A percentile compares a stretch with the other conserved stretches of the same genome.
Conservation (phyloP, 2,113 vertebrate species). For the Phalacrocorax pelagicus region DNA sequence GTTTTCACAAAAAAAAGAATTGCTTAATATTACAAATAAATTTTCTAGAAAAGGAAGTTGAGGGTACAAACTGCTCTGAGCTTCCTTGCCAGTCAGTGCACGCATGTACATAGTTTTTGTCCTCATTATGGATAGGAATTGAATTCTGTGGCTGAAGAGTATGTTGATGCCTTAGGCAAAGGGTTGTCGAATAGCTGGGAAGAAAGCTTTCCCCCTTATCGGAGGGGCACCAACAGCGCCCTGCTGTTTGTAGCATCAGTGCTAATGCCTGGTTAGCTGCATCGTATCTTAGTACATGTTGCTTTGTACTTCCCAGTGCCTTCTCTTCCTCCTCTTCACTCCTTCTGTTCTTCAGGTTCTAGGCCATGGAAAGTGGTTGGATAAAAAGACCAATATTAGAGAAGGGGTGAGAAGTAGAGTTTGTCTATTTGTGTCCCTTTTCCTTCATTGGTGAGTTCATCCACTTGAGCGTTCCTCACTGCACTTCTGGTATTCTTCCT, state of each 20-base stretch:
- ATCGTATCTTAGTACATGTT: rapidly evolving
- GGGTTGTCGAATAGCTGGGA: background rate
- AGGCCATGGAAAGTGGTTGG: background rate
- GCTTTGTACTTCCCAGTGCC: background rate
- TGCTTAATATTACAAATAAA: background rate
- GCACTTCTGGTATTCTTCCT: background rate
- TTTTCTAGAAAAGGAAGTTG: background rate
- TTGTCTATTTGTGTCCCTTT: background rate
- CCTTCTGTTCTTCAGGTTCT: background rate
- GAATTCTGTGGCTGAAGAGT: slow-evolving; percentile 23
- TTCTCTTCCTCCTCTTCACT: background rate
- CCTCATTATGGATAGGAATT: slow-evolving; percentile 8
- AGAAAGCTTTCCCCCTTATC: background rate
- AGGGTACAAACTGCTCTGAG: background rate
- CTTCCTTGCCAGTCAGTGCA: background rate
- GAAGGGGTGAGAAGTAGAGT: background rate
- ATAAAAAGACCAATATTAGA: background rate
- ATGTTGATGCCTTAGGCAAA: slow-evolving; percentile 46
- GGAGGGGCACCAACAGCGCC: background rate
- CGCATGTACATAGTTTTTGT: background rate
- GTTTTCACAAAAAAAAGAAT: background rate
- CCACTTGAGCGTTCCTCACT: background rate
- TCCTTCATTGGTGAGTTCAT: background rate
- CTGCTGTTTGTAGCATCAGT: slow-evolving; percentile 7
- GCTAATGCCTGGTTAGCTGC: background rate